phyloP scores from a whole-genome alignment of 2,113 vertebrate species.

The Nyctereutes procyonoides region DNA sequence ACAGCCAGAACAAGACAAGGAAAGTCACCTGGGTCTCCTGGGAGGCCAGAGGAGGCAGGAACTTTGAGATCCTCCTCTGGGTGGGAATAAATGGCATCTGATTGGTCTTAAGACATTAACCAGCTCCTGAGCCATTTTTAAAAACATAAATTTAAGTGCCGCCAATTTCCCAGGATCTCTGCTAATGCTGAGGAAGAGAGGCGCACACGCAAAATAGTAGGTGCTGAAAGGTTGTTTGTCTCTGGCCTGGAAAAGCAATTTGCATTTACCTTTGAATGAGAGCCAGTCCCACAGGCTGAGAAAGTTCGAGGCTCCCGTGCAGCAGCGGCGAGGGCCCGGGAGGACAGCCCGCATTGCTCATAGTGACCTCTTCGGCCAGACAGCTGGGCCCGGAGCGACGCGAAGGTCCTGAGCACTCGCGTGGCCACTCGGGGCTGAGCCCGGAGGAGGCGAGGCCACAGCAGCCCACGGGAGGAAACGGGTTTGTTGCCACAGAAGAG shows the following conservation, averaged over 20 bases:
- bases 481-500: neutral
- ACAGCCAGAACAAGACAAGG: no score
- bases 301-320: neutral
- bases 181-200: neutral
- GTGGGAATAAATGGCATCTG: neutral
- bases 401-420: fast-evolving
- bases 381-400: fast-evolving
- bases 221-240: neutral
- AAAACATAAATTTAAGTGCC: neutral
- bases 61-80: neutral
- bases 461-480: fast-evolving
- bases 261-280: neutral
- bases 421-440: neutral
- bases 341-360: no score
- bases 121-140: neutral
- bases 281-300: neutral
- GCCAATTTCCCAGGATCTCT: constrained; percentile 11
- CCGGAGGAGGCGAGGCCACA: neutral
- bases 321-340: fast-evolving
- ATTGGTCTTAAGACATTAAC: neutral
- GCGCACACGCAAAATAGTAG: neutral
- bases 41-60: neutral
- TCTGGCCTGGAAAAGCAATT: neutral
- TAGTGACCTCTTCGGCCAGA: no score
- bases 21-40: neutral